Percentiles rank a stretch among this genome's conserved stretches.
Conservation (phyloP, 2,888 invertebrate genomes). For the Gastrophysa polygoni region DNA sequence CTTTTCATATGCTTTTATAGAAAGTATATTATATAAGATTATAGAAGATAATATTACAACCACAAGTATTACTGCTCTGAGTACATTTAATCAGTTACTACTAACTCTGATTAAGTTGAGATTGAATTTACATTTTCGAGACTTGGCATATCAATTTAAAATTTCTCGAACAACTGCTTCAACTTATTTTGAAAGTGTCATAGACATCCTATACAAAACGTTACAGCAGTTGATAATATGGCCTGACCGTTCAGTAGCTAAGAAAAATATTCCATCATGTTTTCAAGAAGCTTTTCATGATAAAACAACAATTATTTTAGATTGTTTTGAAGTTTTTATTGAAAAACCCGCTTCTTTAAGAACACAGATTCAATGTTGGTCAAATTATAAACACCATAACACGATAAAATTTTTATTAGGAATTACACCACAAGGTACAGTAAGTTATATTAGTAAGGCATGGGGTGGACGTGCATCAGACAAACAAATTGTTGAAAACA, state of each 20-base stretch:
- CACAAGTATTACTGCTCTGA: slow-evolving; percentile 19
- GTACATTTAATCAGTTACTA: slow-evolving; percentile 17
- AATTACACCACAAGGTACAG: slow-evolving; percentile 25
- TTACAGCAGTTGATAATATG: slow-evolving; percentile 26
- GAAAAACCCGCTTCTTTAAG: slow-evolving; percentile 16
- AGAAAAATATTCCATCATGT: slow-evolving; percentile 24
- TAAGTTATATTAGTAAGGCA: slow-evolving; percentile 8
- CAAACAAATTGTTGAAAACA: not conserved
- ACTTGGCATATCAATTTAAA: slow-evolving; percentile 20
- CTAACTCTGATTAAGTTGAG: slow-evolving; percentile 20
- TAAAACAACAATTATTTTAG: slow-evolving; percentile 23
- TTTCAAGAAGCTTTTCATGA: slow-evolving; percentile 26
- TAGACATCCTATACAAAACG: slow-evolving; percentile 8
- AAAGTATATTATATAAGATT: slow-evolving; percentile 10
- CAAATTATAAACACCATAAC: slow-evolving; percentile 29
- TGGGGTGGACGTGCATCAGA: slow-evolving; percentile 10
- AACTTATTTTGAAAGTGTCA: slow-evolving; percentile 8
- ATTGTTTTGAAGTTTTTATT: slow-evolving; percentile 31
- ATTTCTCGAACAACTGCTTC: slow-evolving; percentile 14
- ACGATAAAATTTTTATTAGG: slow-evolving; percentile 33
- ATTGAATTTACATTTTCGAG: slow-evolving; percentile 24
- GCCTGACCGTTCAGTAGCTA: slow-evolving; percentile 20
- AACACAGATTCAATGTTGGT: slow-evolving; percentile 24
- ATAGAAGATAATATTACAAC: slow-evolving; percentile 8
- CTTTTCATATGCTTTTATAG: slow-evolving; percentile 7